These are phyloP conservation scores for Bubalus kerabau DNA, from an alignment of 2,113 vertebrate species.

Conservation along the genomic window DNA sequence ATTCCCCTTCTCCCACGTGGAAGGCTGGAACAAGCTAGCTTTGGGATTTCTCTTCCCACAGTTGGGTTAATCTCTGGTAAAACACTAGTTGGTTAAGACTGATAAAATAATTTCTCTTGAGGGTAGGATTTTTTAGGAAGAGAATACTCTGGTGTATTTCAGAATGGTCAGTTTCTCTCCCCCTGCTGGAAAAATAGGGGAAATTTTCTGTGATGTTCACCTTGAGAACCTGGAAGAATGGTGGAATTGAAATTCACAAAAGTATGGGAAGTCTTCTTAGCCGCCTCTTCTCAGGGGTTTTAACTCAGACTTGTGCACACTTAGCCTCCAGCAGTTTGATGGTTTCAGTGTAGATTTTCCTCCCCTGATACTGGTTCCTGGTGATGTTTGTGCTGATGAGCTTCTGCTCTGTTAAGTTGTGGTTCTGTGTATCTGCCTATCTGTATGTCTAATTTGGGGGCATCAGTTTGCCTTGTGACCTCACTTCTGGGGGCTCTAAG, in stretches of 20 bases:
- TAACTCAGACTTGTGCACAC: background rate
- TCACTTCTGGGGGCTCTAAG: background rate
- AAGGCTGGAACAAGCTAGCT: background rate
- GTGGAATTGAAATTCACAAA: background rate
- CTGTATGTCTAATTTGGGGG: background rate
- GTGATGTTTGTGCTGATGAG: background rate
- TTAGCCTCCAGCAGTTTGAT: background rate
- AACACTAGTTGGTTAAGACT: background rate
- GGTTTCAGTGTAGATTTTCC: background rate
- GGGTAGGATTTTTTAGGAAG: background rate
- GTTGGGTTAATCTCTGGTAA: background rate
- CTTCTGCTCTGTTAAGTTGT: background rate
- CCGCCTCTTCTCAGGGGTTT: background rate
- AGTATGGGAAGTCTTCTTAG: background rate
- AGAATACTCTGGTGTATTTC: background rate
- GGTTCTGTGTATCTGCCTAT: background rate
- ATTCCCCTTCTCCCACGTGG: background rate
- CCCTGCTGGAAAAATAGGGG: background rate
- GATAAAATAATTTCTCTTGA: background rate
- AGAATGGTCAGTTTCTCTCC: background rate
- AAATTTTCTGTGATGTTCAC: background rate
- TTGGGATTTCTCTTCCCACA: background rate
- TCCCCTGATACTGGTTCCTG: background rate
- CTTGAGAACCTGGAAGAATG: background rate
- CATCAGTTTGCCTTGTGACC: background rate